phyloP scores from a whole-genome alignment of 1,140 invertebrate species.

The Campoletis sonorensis region DNA sequence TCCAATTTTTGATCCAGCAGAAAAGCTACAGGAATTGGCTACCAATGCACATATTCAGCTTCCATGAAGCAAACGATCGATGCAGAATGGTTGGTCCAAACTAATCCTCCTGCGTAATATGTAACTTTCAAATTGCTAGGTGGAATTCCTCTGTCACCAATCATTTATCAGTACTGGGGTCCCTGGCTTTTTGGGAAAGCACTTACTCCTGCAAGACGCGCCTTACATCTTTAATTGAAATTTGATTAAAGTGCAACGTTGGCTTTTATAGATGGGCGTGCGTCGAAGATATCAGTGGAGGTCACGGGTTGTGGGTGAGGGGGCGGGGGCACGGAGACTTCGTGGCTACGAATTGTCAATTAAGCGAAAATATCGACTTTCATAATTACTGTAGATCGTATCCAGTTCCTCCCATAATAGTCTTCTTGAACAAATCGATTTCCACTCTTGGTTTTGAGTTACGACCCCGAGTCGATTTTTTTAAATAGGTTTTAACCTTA shows the following conservation, averaged over 20 bases:
- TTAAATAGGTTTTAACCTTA: background rate
- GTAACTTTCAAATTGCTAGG: constrained; percentile 50
- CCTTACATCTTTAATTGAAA: background rate
- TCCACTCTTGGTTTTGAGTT: background rate
- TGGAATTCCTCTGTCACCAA: constrained; percentile 52
- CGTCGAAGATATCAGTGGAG: background rate
- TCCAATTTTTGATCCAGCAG: background rate
- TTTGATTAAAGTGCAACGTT: background rate
- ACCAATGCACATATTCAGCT: background rate
- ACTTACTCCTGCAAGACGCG: background rate
- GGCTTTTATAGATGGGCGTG: too few species aligned
- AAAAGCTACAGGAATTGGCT: background rate
- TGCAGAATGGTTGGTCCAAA: background rate
- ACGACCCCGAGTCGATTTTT: constrained; percentile 1
- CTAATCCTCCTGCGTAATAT: background rate
- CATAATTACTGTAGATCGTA: background rate
- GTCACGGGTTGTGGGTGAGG: background rate
- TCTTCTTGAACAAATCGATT: background rate
- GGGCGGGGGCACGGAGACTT: background rate
- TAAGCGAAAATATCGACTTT: constrained; percentile 2
- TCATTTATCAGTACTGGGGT: constrained; percentile 55
- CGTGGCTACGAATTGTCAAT: constrained; percentile 22
- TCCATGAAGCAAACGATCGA: constrained; percentile 12
- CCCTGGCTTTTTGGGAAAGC: constrained; percentile 33
- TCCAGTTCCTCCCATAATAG: background rate